Percentiles rank a stretch among this genome's conserved stretches.
Conservation (phyloP, 1,140 invertebrate genomes). For the Drosophila rhopaloa region DNA sequence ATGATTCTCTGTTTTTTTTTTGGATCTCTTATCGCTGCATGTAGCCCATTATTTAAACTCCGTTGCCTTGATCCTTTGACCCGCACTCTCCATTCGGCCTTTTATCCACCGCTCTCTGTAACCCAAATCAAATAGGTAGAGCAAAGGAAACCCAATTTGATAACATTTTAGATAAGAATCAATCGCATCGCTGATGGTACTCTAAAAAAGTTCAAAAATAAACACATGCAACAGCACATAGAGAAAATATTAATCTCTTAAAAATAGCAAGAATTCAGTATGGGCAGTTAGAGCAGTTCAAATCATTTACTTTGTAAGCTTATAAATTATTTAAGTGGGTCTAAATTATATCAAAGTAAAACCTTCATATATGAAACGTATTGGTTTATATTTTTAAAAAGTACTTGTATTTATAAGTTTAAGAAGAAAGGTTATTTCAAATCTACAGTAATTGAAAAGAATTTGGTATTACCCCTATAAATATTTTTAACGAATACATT, state of each 20-base stretch:
- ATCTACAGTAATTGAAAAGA: no score
- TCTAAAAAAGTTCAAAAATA: slow-evolving; percentile 25
- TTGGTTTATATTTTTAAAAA: no score
- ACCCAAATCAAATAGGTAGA: slow-evolving; percentile 25
- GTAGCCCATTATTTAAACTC: slow-evolving; percentile 69
- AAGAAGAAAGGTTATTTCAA: no score
- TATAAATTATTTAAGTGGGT: no score
- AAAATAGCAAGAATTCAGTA: neutral
- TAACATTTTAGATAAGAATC: slow-evolving; percentile 78
- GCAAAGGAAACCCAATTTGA: slow-evolving; percentile 73
- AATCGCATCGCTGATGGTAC: slow-evolving; percentile 57
- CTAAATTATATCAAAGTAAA: no score
- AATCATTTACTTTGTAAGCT: no score
- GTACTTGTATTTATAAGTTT: no score
- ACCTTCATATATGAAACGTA: no score
- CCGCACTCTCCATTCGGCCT: slow-evolving; percentile 62
- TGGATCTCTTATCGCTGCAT: slow-evolving; percentile 63
- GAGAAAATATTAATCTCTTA: neutral
- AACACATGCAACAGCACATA: slow-evolving; percentile 10
- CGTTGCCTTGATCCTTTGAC: slow-evolving; percentile 67
- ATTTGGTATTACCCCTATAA: no score
- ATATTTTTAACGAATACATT: no score
- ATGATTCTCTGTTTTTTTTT: slow-evolving; percentile 17
- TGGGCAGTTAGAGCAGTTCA: no score
- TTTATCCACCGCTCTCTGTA: slow-evolving; percentile 58